Evolutionary conservation across 2,797 vertebrate species (phyloP).

Genomic region (Allobates femoralis): DNA sequence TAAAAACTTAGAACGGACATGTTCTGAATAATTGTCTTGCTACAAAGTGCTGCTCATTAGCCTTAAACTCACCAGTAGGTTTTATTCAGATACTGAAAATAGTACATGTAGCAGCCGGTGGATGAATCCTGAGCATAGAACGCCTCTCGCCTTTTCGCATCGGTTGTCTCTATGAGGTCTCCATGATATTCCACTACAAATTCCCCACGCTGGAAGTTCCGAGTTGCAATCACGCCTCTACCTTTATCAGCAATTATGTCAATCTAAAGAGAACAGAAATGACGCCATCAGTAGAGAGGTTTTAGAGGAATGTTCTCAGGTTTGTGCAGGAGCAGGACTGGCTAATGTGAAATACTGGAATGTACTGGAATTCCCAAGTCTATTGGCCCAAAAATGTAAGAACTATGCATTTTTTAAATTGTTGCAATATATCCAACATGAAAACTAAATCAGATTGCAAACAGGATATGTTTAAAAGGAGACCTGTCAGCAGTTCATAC

Average conservation of each 20-base stretch:
- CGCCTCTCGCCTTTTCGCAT: conserved; percentile 86
- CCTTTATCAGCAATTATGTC: conserved; percentile 93
- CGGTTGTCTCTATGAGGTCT: conserved; percentile 92
- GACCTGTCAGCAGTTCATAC: too few species aligned
- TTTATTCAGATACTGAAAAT: conserved; percentile 91
- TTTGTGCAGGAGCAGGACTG: too few species aligned
- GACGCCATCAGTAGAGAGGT: not conserved
- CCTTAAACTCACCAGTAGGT: conserved; percentile 94
- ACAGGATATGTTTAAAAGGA: too few species aligned
- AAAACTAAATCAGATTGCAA: too few species aligned
- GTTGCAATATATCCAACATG: too few species aligned
- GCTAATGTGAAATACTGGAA: too few species aligned
- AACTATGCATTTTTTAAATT: too few species aligned
- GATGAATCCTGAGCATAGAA: conserved; percentile 86
- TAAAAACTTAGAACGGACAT: too few species aligned
- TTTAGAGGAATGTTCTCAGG: too few species aligned
- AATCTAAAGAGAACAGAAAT: conserved; percentile 76
- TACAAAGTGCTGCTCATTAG: too few species aligned
- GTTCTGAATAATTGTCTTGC: not conserved
- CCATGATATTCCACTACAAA: conserved; percentile 98
- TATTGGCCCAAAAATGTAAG: too few species aligned
- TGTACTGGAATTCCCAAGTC: too few species aligned
- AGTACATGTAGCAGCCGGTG: conserved; percentile 98
- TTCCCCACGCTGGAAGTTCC: conserved; percentile 88
- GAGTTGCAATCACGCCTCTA: conserved; percentile 90